Base-by-base conservation (phyloP, 2,113 vertebrate species). In the Lamprotornis superbus region DNA sequence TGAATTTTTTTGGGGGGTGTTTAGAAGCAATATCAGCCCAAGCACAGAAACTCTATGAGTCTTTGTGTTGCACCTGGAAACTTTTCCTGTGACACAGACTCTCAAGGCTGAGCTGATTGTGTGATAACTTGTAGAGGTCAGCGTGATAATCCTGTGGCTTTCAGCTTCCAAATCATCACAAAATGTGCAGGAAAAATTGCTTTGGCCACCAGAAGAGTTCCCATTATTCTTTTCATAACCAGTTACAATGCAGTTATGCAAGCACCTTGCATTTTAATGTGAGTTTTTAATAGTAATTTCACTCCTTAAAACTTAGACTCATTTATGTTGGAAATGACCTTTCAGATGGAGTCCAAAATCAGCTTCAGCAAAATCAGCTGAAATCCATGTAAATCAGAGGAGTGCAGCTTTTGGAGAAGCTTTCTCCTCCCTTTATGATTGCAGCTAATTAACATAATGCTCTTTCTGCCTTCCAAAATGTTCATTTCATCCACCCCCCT, bases 331-430 rank as follows among this genome's bases (percentile, higher is more conserved):
- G 33, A 57, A 92, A 42, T 74, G 75, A 77, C 59, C 70, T 89
- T 89, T 77, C 57, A 89, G 81, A 63, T 33, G 19, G 15, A 67
- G 53, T 27, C 65, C 76, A 85, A 71, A 92, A 55, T 40, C 75
- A 81, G 25, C 52, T 63, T 90, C 83, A 93, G 59, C 46, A 86
- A 90, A 92, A 93, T 96, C 86, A 95, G 55, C 71, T 83, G 94
- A 94, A 94, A 94, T 89, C 76, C 76, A 44, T 86, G 68, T 67
- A 88, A 93, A 88, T 90, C 71, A 95, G 82, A 92, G 73, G 71
- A 70, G 44, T 19, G 47, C 52, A 75, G 69, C 81, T 84, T 77
- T 84, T 42, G 35, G 74, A 89, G 63, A 49, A 50, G 71, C 21
- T 44, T 80, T 68, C 50, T 69, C 64, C 68, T 95, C 69, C 71